Evolutionary conservation across 1,140 invertebrate genomes (phyloP), one percentile per base, ranked within the genome.

Genomic region (Matsumurasca onukii): DNA sequence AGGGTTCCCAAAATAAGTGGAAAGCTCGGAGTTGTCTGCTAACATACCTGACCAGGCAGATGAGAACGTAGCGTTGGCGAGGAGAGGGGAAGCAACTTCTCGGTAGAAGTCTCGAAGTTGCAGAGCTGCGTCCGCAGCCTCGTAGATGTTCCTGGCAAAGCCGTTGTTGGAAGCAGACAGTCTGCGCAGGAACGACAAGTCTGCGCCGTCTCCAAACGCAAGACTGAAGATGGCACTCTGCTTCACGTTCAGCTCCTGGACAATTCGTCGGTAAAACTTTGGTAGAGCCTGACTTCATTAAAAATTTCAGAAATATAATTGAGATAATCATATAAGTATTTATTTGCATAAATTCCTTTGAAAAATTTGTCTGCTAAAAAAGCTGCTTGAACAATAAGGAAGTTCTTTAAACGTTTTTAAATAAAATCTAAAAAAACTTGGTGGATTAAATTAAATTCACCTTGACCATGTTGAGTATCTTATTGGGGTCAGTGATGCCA

Each of bases 51-150:
- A 55, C 83, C 80, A 1, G 80, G 75, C 0, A 83, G 79, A 92
- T 25, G 81, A 80, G 74, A 91, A 89, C 1, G 82, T 83, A 20
- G 91, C 84, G 73, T 91, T 84, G 0, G 85, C 79, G 17, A 91
- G 78, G 0, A 91, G 75, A 1, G 89, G 89, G 0, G 88, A 89
- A 1, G 89, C 84, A 49, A 92, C 84, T 78, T 90, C 85, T 52
- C 84, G 81, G 79, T 90, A 92, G 78, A 92, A 91, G 74, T 87
- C 83, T 48, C 84, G 81, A 9, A 91, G 79, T 77, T 92, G 89
- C 22, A 90, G 77, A 66, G 84, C 82, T 2, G 89, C 87, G 77
- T 91, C 89, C 0, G 87, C 81, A 31, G 84, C 89, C 78, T 89
- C 89, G 76, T 91, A 91, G 62, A 92, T 91, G 76, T 87, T 87